Evolutionary conservation across 2,113 vertebrate species (phyloP).

Genomic region (Sorex araneus): DNA sequence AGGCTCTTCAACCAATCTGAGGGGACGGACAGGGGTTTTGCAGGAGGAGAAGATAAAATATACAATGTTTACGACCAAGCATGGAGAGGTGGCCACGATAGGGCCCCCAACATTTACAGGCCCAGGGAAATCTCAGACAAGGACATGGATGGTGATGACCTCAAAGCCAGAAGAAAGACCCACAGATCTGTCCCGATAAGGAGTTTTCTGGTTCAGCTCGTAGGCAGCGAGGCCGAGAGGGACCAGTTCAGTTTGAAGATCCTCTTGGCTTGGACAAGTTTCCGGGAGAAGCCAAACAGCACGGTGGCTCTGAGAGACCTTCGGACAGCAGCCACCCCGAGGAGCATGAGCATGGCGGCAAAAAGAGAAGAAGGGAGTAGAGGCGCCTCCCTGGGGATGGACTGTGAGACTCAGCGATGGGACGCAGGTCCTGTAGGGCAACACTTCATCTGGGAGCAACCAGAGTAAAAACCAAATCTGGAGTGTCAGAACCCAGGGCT

Average conservation of each 20-base stretch:
- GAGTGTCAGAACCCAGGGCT: too few species aligned
- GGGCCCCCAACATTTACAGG: slow-evolving; percentile 97
- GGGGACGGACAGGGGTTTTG: slow-evolving; percentile 97
- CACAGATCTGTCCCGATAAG: slow-evolving; percentile 97
- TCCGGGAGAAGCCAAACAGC: too few species aligned
- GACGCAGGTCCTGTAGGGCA: too few species aligned
- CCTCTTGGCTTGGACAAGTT: slow-evolving; percentile 91
- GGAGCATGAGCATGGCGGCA: too few species aligned
- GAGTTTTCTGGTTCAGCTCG: slow-evolving; percentile 97
- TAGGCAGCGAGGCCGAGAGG: slow-evolving; percentile 86
- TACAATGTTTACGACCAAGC: slow-evolving; percentile 98
- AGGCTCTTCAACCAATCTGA: slow-evolving; percentile 96
- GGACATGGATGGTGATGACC: slow-evolving; percentile 95
- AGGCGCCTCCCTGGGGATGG: too few species aligned
- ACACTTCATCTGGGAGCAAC: too few species aligned
- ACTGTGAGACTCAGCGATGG: too few species aligned
- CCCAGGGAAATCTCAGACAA: slow-evolving; percentile 97
- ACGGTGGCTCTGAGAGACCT: too few species aligned
- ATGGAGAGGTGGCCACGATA: slow-evolving; percentile 94
- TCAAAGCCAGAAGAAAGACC: slow-evolving; percentile 95
- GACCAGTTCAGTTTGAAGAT: slow-evolving; percentile 95
- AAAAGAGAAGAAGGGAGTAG: too few species aligned
- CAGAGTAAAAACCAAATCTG: too few species aligned
- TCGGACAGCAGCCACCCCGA: too few species aligned
- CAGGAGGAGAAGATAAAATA: slow-evolving; percentile 96